Conservation (phyloP, 2,113 vertebrate genomes). For the Salvator merianae region DNA sequence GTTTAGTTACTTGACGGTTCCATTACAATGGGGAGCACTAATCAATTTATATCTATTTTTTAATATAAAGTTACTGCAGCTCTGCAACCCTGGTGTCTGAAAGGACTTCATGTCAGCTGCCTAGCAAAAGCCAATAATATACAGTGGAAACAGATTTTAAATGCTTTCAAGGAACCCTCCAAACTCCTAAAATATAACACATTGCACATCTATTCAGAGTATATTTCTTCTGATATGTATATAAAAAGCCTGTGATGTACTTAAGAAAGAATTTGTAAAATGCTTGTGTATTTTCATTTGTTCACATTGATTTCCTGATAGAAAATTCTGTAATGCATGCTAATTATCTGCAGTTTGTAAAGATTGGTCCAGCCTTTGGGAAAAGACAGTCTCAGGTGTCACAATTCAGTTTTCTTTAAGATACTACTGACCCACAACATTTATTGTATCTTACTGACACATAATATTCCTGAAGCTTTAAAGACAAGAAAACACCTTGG, state of each 20-base stretch:
- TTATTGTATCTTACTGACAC: no score
- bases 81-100: slow-evolving; percentile 15
- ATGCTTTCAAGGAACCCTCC: slow-evolving; percentile 2
- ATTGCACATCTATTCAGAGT: background rate
- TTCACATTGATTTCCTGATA: background rate
- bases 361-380: background rate
- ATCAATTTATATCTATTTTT: slow-evolving; percentile 39
- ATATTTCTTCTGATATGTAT: background rate
- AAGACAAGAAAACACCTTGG: no score
- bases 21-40: slow-evolving; percentile 29
- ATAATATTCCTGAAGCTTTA: no score
- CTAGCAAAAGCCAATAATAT: background rate
- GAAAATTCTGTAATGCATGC: background rate
- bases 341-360: background rate
- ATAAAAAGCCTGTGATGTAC: background rate
- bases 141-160: slow-evolving; percentile 35
- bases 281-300: background rate
- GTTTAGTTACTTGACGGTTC: slow-evolving; percentile 37
- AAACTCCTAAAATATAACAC: background rate
- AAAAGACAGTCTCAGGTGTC: background rate
- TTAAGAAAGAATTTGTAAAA: background rate
- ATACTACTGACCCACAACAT: no score
- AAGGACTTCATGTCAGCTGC: slow-evolving; percentile 32
- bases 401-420: no score
- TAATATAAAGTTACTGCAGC: slow-evolving; percentile 16